Percentiles rank a stretch among this genome's conserved stretches.
Evolutionary conservation across 2,888 invertebrate species (phyloP).

Genomic region (Allacma fusca): DNA sequence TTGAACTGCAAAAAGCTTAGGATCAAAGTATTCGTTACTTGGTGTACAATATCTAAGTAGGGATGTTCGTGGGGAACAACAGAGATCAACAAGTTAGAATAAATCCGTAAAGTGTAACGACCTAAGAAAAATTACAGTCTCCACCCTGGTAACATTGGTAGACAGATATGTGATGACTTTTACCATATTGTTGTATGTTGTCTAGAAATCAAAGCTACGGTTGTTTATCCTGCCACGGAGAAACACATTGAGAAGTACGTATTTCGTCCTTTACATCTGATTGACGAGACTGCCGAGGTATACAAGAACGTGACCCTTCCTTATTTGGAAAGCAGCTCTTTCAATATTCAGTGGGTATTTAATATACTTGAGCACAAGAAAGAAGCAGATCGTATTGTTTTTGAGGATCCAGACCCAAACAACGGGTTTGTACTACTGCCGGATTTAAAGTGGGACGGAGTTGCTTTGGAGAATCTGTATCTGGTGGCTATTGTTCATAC

Average conservation of each 20-base stretch:
- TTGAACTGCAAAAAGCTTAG: no score
- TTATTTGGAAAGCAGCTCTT: conserved; percentile 75
- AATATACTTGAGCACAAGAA: conserved; percentile 93
- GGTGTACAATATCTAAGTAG: no score
- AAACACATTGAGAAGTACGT: conserved; percentile 90
- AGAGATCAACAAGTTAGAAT: no score
- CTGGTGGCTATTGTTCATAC: no score
- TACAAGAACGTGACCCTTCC: conserved; percentile 83
- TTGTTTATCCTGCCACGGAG: conserved; percentile 92
- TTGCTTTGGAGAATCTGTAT: conserved; percentile 76
- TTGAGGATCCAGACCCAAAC: conserved; percentile 78
- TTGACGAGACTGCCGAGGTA: conserved; percentile 84
- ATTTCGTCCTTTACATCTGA: conserved; percentile 75
- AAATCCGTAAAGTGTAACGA: no score
- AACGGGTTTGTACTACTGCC: conserved; percentile 88
- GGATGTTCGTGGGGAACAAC: no score
- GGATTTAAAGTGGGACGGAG: conserved; percentile 96
- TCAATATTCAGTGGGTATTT: conserved; percentile 91
- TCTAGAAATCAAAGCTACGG: conserved; percentile 85
- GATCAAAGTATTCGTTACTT: no score
- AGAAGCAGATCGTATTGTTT: conserved; percentile 89
- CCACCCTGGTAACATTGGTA: no score
- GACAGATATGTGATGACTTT: no score
- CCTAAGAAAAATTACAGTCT: no score
- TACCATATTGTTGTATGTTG: no score